Percentiles rank a stretch among this genome's conserved stretches.
Evolutionary conservation across 2,888 invertebrate species (phyloP).

Genomic region (Chromoteleia sp.): DNA sequence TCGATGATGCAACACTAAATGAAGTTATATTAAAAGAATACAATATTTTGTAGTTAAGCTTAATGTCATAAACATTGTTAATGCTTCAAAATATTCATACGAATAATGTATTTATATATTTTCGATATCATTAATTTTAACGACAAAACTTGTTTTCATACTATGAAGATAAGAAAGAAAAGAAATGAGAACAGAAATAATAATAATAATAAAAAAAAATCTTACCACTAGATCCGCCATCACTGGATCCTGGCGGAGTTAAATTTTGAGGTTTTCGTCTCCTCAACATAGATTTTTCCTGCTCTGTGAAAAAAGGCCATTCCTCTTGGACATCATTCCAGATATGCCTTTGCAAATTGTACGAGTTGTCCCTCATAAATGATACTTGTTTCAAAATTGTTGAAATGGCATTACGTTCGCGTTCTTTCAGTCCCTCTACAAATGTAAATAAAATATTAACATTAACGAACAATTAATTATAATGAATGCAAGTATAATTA

Average conservation of each 20-base stretch:
- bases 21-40: neutral
- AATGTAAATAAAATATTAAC: constrained; percentile 71
- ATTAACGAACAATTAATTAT: constrained; percentile 63
- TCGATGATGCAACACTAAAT: constrained; percentile 6
- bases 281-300: constrained; percentile 94
- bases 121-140: no score
- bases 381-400: constrained; percentile 93
- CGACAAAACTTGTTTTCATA: no score
- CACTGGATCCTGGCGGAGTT: constrained; percentile 94
- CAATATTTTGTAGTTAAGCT: neutral
- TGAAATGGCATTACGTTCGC: constrained; percentile 91
- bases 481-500: constrained; percentile 57
- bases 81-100: no score
- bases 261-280: constrained; percentile 96
- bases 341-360: constrained; percentile 93
- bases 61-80: neutral
- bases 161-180: no score
- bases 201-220: no score
- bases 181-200: neutral
- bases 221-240: constrained; percentile 89
- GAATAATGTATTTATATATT: no score
- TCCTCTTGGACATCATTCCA: constrained; percentile 97
- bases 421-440: constrained; percentile 94
- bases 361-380: constrained; percentile 94
- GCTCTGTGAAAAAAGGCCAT: constrained; percentile 97